Conservation (phyloP, 1,140 invertebrate species). For the Orius insidiosus region DNA sequence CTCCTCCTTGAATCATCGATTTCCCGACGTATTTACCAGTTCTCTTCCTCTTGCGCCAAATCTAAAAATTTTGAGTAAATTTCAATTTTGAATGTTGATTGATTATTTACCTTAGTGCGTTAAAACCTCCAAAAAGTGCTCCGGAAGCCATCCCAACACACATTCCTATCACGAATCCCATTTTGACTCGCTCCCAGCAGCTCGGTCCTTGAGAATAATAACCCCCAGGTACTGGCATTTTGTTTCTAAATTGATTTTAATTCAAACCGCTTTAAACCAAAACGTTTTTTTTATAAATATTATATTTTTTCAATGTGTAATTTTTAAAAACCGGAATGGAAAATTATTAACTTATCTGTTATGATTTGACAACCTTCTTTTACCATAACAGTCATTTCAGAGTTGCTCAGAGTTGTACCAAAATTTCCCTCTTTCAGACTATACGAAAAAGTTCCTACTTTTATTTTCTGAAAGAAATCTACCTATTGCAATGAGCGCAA, state of each 20-base stretch:
- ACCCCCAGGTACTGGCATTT: conserved; percentile 58
- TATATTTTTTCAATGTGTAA: conserved; percentile 12
- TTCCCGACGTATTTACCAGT: conserved; percentile 83
- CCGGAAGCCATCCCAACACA: conserved; percentile 92
- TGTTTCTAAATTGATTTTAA: conserved; percentile 15
- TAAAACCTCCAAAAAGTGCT: conserved; percentile 85
- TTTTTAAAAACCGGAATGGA: too few species aligned
- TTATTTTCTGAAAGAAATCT: too few species aligned
- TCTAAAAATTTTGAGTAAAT: too few species aligned
- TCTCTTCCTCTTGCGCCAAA: conserved; percentile 80
- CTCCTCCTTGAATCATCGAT: conserved; percentile 90
- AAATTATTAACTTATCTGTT: too few species aligned
- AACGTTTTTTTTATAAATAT: not conserved
- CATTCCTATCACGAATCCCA: conserved; percentile 86
- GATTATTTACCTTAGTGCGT: conserved; percentile 72
- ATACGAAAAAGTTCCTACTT: too few species aligned
- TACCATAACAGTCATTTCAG: too few species aligned
- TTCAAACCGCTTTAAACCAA: not conserved
- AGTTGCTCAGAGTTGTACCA: too few species aligned
- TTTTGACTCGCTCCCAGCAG: conserved; percentile 87
- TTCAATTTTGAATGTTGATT: too few species aligned
- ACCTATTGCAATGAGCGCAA: too few species aligned
- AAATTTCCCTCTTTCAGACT: too few species aligned
- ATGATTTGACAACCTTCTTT: too few species aligned
- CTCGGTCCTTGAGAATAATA: conserved; percentile 39